A percentile compares a stretch with the other conserved stretches of the same genome.
phyloP scores from a whole-genome alignment of 2,888 invertebrate genomes.

The Erebia ligea region DNA sequence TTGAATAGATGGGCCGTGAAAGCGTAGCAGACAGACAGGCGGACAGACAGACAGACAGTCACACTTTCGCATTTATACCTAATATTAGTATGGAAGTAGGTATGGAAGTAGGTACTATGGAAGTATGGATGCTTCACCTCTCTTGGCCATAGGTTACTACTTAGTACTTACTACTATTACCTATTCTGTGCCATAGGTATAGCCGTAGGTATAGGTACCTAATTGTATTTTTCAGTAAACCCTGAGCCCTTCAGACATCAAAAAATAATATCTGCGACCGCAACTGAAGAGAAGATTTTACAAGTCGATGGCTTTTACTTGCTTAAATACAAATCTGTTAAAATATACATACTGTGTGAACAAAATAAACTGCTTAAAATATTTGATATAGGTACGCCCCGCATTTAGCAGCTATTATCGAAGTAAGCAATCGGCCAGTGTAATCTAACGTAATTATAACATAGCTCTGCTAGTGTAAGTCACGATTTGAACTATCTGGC shows the following conservation, averaged over 20 bases:
- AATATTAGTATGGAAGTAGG: no score
- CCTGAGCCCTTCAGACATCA: no score
- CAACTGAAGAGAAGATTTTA: not conserved
- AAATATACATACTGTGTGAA: slow-evolving; percentile 13
- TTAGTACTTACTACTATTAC: no score
- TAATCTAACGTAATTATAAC: slow-evolving; percentile 81
- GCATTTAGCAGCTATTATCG: slow-evolving; percentile 61
- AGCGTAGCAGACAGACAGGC: no score
- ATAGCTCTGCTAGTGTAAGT: slow-evolving; percentile 71
- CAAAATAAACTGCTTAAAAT: slow-evolving; percentile 24
- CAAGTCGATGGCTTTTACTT: not conserved
- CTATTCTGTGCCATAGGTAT: no score
- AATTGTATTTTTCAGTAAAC: not conserved
- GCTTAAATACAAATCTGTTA: not conserved
- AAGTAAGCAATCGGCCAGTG: slow-evolving; percentile 56
- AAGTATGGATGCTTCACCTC: no score
- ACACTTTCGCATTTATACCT: no score
- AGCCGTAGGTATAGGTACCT: no score
- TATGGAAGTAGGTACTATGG: no score
- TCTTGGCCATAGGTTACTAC: not conserved
- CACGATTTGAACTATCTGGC: slow-evolving; percentile 76
- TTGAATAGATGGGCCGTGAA: no score
- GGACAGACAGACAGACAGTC: no score
- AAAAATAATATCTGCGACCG: not conserved
- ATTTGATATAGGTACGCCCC: slow-evolving; percentile 46